Base-by-base conservation (phyloP, 30 jellyfish, hydroid and myxozoan species). In the Rhopilema esculentum region DNA sequence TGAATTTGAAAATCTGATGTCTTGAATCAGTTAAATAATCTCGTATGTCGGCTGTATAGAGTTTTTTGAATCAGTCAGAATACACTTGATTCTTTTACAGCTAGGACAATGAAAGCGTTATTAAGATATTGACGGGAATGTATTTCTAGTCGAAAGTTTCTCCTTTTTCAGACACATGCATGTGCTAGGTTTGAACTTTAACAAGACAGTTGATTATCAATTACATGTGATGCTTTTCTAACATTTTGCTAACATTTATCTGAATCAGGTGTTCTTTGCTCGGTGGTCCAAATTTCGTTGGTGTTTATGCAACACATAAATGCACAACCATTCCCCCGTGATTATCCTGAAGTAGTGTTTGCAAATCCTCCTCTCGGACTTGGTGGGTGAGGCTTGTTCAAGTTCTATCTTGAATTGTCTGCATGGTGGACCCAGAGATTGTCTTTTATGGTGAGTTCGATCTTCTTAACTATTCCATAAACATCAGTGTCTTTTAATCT, bases 381-480 rank as follows among this genome's bases (percentile, higher is more conserved):
- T 69, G 24, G 85, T 69, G 92, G 92, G 92, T 70, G 92, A 83
- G 92, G 92, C 70, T 63, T 51, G 74, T 77, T 27, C 66, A 57
- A 27, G 70, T 25, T 70, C 72, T 83, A 83, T 70, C 85, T 50
- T 33, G 68, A 52, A 21, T 21, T 77, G 66, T 15, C 75, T 77
- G 87, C 87, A 77, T 77, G 66, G 73, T 48, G 20, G 87, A 20
- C 27, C 24, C 22, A 27, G 16, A 50, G 29, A 22, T 72, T 32
- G 76, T 49, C 51, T 31, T 81, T 51, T 1, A 22, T 17, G 91
- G 75, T 81, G 69, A 81, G 76, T 27, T 33, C 76, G 9, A 25
- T 24, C 75, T 2, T 31, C 31, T 31, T 32, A 24, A n/a, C 25
- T 18, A 65, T 62, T 49, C 67, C 8, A 21, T 53, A 40, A 16